Conservation (phyloP, 2,888 invertebrate species). For the Zaprionus obscuricornis region DNA sequence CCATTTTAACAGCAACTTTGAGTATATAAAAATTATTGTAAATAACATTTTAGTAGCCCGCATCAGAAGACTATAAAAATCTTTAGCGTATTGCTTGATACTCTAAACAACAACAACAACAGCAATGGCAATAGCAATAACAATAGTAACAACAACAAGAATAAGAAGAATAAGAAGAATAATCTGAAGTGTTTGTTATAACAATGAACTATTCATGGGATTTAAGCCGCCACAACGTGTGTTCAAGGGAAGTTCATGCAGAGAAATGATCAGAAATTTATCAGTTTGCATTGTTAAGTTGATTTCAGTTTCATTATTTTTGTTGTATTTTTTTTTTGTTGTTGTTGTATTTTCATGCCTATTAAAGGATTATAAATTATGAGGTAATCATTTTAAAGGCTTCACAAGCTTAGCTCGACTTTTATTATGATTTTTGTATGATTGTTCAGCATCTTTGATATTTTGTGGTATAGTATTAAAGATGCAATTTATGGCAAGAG, state of each 20-base stretch:
- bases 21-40: constrained; percentile 78
- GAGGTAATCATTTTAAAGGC: constrained; percentile 32
- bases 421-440: constrained; percentile 15
- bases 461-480: constrained; percentile 25
- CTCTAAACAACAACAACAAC: too few relatives aligned
- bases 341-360: too few relatives aligned
- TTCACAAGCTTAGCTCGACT: constrained; percentile 23
- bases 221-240: constrained; percentile 12
- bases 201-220: constrained; percentile 43
- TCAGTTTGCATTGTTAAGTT: constrained; percentile 51
- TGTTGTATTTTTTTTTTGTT: too few relatives aligned
- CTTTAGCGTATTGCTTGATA: too few relatives aligned
- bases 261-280: constrained; percentile 51
- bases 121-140: too few relatives aligned
- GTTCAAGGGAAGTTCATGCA: neutral
- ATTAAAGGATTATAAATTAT: constrained; percentile 76
- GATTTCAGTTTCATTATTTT: constrained; percentile 31
- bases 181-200: constrained; percentile 13
- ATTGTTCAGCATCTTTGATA: constrained; percentile 17
- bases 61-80: too few relatives aligned
- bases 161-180: too few relatives aligned
- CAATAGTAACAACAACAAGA: too few relatives aligned
- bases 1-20: too few relatives aligned
- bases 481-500: constrained; percentile 30
- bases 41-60: constrained; percentile 78